phyloP scores from a whole-genome alignment of 1,140 invertebrate genomes.

The Pogonus chalceus region DNA sequence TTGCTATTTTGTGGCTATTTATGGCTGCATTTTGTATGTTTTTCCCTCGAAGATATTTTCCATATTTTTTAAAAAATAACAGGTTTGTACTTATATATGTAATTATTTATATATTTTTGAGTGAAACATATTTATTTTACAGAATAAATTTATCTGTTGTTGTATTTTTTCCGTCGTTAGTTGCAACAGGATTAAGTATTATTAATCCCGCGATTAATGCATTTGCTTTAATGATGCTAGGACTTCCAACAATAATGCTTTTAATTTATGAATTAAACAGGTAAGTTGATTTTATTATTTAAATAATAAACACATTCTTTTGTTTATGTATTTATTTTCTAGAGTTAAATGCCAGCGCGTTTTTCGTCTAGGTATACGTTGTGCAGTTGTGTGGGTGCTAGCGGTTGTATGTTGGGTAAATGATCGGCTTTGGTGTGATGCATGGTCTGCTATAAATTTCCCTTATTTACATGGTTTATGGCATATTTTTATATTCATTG shows the following conservation, averaged over 20 bases:
- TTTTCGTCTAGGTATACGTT: conserved; percentile 54
- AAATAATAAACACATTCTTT: conserved; percentile 4
- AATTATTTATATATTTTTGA: conserved; percentile 13
- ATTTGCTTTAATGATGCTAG: conserved; percentile 67
- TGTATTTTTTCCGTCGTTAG: conserved; percentile 44
- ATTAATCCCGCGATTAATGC: conserved; percentile 67
- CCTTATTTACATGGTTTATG: conserved; percentile 71
- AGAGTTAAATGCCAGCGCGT: conserved; percentile 55
- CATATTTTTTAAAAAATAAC: conserved; percentile 50
- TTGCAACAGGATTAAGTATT: conserved; percentile 54
- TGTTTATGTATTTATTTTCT: conserved; percentile 26
- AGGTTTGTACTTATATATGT: conserved; percentile 36
- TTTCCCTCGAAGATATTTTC: conserved; percentile 58
- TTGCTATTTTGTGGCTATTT: conserved; percentile 72
- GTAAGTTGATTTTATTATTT: conserved; percentile 35
- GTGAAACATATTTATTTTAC: conserved; percentile 24
- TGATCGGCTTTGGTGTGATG: conserved; percentile 66
- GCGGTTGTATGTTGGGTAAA: conserved; percentile 68
- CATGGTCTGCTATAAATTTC: conserved; percentile 63
- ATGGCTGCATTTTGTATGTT: conserved; percentile 65
- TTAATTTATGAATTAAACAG: conserved; percentile 53
- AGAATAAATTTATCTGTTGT: conserved; percentile 44
- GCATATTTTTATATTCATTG: conserved; percentile 72
- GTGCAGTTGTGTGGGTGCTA: conserved; percentile 51
- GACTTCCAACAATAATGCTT: conserved; percentile 55